Evolutionary conservation across 2,888 invertebrate genomes (phyloP), one percentile per base, ranked within the genome.

Genomic region (Cetonia aurata): DNA sequence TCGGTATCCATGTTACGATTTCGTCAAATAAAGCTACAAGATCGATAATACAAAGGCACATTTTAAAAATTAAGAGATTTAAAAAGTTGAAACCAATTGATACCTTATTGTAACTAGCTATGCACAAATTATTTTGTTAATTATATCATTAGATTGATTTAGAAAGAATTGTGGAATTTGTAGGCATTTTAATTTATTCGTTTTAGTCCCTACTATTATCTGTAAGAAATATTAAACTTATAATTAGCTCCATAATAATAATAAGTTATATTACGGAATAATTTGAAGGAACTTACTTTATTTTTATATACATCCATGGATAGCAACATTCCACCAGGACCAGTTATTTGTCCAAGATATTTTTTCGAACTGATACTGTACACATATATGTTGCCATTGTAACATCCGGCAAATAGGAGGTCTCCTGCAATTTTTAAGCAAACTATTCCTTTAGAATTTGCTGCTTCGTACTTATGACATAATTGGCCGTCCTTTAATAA

Each of bases 371-470:
- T 81, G 75, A 88, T 87, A 74, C 90, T 86, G 83, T 90, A 91
- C 71, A 93, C 88, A 82, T 93, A 93, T 77, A 94, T 89, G 80
- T 89, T 90, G 72, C 93, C 93, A 84, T 93, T 92, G 82, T 93
- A 92, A 84, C 93, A 93, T 75, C 93, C 93, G 52, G 92, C 91
- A 83, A 90, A 86, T 72, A 92, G 83, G 48, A 90, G 85, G 46
- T 91, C 89, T 74, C 89, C 87, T 52, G 88, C 86, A 60, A 90
- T 85, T 71, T 89, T 89, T 86, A 94, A 87, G 73, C 93, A 92
- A 46, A 92, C 90, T 56, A 92, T 91, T 13, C 93, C 93, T 79
- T 91, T 91, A 52, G 77, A 77, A 37, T 78, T 75, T 3, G 77
- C 74, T 6, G 80, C 79, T 46, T 77, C 76, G 44, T 79, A 77